These are phyloP conservation scores for Eublepharis macularius DNA, from an alignment of 2,113 vertebrate genomes.

Conservation along the genomic window DNA sequence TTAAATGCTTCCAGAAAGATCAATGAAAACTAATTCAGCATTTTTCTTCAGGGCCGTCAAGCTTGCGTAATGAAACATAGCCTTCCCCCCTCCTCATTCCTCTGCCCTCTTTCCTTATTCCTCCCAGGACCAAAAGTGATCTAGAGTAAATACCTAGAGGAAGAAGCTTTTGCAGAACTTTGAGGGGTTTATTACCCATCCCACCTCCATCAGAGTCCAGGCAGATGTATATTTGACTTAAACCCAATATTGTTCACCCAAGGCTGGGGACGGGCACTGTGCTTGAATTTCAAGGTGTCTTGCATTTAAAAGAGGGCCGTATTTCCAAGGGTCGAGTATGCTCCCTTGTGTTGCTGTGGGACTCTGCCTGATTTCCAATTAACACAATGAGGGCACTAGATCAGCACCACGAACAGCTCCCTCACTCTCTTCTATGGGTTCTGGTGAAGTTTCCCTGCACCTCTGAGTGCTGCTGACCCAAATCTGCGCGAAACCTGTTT, in stretches of 20 bases:
- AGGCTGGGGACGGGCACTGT: not conserved
- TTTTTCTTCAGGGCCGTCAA: not conserved
- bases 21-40: constrained; percentile 36
- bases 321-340: not conserved
- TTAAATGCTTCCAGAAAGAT: constrained; percentile 41
- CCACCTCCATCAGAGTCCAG: too few species aligned
- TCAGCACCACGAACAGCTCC: constrained; percentile 8
- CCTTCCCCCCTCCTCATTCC: not conserved
- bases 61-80: not conserved
- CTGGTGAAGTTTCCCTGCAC: not conserved
- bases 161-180: not conserved
- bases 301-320: too few species aligned
- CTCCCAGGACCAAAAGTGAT: not conserved
- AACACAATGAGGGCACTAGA: not conserved
- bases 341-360: too few species aligned
- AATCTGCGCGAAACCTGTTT: not conserved
- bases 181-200: not conserved
- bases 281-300: not conserved
- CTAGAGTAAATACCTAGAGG: not conserved
- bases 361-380: not conserved
- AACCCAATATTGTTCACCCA: not conserved
- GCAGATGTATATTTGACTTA: not conserved
- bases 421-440: not conserved
- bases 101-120: not conserved
- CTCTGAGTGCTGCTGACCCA: not conserved